These are phyloP conservation scores for Diorhabda sublineata DNA, from an alignment of 1,140 invertebrate genomes.

Conservation along the genomic window DNA sequence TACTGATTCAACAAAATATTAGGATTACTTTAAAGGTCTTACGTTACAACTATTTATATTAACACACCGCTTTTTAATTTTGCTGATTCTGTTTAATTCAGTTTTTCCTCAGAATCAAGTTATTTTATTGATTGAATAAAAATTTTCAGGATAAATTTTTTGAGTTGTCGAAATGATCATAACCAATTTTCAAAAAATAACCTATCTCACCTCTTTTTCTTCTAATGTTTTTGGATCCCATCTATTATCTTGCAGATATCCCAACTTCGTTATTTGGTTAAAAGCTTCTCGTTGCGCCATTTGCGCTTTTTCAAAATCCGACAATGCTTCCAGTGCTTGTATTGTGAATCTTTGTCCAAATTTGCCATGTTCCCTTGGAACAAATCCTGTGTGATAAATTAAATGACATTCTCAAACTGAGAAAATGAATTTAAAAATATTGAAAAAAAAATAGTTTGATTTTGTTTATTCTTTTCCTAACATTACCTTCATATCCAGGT, in stretches of 20 bases:
- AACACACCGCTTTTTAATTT: too few relatives aligned
- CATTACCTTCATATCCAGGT: conserved; percentile 63
- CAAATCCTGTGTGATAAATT: conserved; percentile 51
- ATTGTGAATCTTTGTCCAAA: conserved; percentile 64
- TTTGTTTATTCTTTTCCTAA: background rate
- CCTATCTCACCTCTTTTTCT: conserved; percentile 55
- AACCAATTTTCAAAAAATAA: too few relatives aligned
- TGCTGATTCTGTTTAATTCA: too few relatives aligned
- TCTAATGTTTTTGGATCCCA: conserved; percentile 55
- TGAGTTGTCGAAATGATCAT: too few relatives aligned
- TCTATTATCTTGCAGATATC: conserved; percentile 54
- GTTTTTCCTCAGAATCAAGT: too few relatives aligned
- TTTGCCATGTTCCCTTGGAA: conserved; percentile 57
- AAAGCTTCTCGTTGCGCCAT: conserved; percentile 52
- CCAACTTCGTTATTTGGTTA: conserved; percentile 52
- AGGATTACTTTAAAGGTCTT: too few relatives aligned
- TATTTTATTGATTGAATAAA: too few relatives aligned
- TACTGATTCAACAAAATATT: too few relatives aligned
- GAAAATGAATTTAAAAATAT: conserved; percentile 4
- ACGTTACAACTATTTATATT: too few relatives aligned
- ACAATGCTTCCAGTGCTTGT: conserved; percentile 61
- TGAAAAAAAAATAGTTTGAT: conserved; percentile 1
- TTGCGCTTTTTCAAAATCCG: conserved; percentile 61
- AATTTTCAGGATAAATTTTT: too few relatives aligned
- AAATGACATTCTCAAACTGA: background rate